Evolutionary conservation across 2,797 vertebrate genomes (phyloP).

Genomic region (Phataginus tetradactyla): DNA sequence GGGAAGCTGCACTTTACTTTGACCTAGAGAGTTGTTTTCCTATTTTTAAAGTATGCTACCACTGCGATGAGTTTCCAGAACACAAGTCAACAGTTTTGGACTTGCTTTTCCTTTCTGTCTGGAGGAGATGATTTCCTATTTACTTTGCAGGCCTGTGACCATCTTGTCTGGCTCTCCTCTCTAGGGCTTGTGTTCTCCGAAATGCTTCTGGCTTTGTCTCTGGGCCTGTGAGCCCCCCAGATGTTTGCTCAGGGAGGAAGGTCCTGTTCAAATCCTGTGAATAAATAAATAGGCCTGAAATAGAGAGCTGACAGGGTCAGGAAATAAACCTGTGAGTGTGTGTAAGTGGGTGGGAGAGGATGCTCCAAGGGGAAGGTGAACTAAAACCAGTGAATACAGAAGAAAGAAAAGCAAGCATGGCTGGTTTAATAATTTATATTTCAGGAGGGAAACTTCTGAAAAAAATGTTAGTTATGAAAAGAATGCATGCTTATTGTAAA

Average conservation of each 20-base stretch:
- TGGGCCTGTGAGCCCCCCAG: neutral
- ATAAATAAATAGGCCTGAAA: neutral
- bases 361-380: no score
- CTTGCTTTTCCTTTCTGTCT: neutral
- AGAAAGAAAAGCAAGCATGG: neutral
- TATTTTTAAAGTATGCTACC: neutral
- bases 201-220: neutral
- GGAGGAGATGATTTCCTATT: neutral
- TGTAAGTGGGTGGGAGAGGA: neutral
- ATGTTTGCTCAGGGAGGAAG: neutral
- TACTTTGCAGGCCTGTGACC: neutral
- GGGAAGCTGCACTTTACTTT: neutral
- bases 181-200: fast-evolving
- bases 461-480: neutral
- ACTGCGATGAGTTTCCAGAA: neutral
- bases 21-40: neutral
- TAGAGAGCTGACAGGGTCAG: neutral
- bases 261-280: neutral
- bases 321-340: neutral
- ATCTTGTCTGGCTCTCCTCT: fast-evolving
- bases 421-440: neutral
- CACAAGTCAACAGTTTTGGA: neutral
- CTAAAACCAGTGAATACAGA: neutral
- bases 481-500: neutral
- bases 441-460: neutral